These are phyloP conservation scores for Phocoena sinus DNA, from an alignment of 2,113 vertebrate species.

Conservation along the genomic window DNA sequence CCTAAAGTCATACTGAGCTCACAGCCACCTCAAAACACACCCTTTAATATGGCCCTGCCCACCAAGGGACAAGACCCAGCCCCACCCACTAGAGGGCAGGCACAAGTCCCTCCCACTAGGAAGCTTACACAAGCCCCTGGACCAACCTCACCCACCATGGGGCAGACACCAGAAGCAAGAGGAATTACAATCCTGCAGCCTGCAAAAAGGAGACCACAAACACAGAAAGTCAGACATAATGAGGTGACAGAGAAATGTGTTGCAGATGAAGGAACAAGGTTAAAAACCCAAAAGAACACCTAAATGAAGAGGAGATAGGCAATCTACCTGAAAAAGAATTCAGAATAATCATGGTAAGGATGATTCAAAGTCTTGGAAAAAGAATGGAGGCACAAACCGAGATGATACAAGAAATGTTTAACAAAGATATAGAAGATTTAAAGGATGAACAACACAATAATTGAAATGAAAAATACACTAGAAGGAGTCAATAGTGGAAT, in stretches of 20 bases:
- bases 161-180: not conserved
- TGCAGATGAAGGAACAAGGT: not conserved
- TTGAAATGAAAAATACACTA: too few relatives aligned
- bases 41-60: not conserved
- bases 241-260: not conserved
- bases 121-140: not conserved
- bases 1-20: not conserved
- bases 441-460: too few relatives aligned
- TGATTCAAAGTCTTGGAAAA: not conserved
- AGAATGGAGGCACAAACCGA: too few relatives aligned
- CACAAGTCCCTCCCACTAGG: not conserved
- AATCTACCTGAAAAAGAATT: not conserved
- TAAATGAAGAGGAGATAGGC: not conserved
- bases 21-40: not conserved
- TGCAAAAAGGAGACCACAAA: not conserved
- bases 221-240: not conserved
- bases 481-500: too few relatives aligned
- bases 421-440: too few relatives aligned
- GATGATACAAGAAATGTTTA: too few relatives aligned
- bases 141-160: not conserved
- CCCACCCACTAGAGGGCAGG: not conserved
- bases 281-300: not conserved
- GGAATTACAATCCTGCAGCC: not conserved
- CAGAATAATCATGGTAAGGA: not conserved
- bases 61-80: not conserved